phyloP scores from a whole-genome alignment of 2,797 vertebrate species.

The Enteromius afrohamiltoni region DNA sequence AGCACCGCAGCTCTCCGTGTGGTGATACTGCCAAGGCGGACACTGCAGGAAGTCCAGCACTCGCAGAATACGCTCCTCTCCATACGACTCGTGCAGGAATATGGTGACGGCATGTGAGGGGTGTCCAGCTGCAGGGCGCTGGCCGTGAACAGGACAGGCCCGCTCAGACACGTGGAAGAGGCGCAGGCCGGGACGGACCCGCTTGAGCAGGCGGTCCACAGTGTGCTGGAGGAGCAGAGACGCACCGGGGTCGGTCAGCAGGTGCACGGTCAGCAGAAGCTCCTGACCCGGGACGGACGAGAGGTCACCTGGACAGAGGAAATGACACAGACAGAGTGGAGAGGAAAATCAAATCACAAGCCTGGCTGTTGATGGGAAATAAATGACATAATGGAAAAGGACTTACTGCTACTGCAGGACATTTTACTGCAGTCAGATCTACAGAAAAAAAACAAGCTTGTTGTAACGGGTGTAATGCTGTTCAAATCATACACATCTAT shows the following conservation, averaged over 20 bases:
- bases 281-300: slow-evolving; percentile 70
- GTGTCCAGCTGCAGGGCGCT: slow-evolving; percentile 73
- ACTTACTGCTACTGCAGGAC: slow-evolving; percentile 73
- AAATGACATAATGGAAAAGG: not conserved
- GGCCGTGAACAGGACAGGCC: slow-evolving; percentile 72
- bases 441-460: not conserved
- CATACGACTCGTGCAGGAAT: slow-evolving; percentile 86
- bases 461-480: not conserved
- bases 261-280: slow-evolving; percentile 83
- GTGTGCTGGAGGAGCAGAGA: slow-evolving; percentile 85
- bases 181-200: slow-evolving; percentile 82
- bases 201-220: slow-evolving; percentile 82
- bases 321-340: slow-evolving; percentile 11
- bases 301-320: slow-evolving; percentile 60
- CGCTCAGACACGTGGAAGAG: slow-evolving; percentile 92
- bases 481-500: not conserved
- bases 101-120: slow-evolving; percentile 89
- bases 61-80: slow-evolving; percentile 86
- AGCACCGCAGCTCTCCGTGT: slow-evolving; percentile 68
- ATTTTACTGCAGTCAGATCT: slow-evolving; percentile 78
- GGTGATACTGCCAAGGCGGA: slow-evolving; percentile 87
- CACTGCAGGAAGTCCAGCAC: slow-evolving; percentile 86
- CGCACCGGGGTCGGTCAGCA: slow-evolving; percentile 84
- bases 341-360: not conserved
- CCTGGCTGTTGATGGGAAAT: not conserved